Base-by-base conservation (phyloP, 2,888 invertebrate species). In the Nomada fucata region DNA sequence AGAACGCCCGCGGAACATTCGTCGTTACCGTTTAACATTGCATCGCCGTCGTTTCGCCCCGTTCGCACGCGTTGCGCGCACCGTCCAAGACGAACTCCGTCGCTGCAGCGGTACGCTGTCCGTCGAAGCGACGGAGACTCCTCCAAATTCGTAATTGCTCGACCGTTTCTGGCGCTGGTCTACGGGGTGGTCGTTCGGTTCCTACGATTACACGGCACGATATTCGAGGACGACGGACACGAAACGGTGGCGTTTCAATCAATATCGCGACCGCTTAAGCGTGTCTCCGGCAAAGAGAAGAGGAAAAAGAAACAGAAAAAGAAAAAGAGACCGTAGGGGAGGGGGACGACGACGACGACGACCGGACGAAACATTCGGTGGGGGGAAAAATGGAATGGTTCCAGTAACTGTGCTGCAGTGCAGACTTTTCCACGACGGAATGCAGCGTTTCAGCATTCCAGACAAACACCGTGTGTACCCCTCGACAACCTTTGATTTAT, bases 401-500 rank as follows among this genome's bases (percentile, higher is more conserved):
- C 75, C 73, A 59, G 71, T 64, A 53, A 53, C 53, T 18, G 74
- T 52, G 52, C 23, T 50, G 63, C 75, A 71, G 36, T 67, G 64
- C 72, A 65, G 60, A 74, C 71, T 85, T 85, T 82, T 84, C 69
- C 78, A 78, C 55, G 11, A 26, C 55, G 80, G 67, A 85, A 87
- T 78, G 83, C 26, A 63, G 77, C 72, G 74, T 82, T 79, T 83
- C 76, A 70, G 52, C 79, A 83, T 85, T 85, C 78, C 74, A 70
- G 67, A 11, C 63, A 70, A 79, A 75, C 68, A 57, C 11, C 47
- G 11, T 44, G 44, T n/a, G 44, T n/a, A 73, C 53, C 59, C 72
- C 60, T 67, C 57, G 61, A 69, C 68, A 67, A 75, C 42, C 44
- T 57, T 79, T 78, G 68, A 83, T 76, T 83, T 77, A 77, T 68